Base-by-base conservation (phyloP, 2,797 vertebrate genomes). In the Muscicapa striata region DNA sequence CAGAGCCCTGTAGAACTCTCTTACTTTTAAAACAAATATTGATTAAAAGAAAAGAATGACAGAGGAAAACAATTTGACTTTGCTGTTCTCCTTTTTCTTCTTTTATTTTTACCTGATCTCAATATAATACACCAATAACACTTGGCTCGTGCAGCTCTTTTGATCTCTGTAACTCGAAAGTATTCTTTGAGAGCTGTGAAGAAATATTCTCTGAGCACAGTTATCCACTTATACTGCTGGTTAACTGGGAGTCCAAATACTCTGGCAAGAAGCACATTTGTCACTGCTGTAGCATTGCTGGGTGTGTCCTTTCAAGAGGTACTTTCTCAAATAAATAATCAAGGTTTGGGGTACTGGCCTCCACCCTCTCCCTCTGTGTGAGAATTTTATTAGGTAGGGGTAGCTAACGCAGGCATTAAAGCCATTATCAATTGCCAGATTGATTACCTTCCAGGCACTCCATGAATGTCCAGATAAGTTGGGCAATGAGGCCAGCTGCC, bases 11-110 rank as follows among this genome's bases (percentile, higher is more conserved):
- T 97, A 96, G 91, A 94, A 91, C 63, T 91, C 76, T 67, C 30
- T 68, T 96, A 38, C 36, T 93, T 84, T 90, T 88, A 52, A 76
- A 95, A 64, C 66, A 89, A 95, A 63, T 95, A 84, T 94, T 95
- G 96, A 77, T 78, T 88, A 94, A 91, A 90, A 70, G 24, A 87
- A 73, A 95, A 94, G 87, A 96, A 96, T 95, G 82, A 75, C 79
- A 92, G 43, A 91, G 17, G 66, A 87, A 95, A 94, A 95, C 78
- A 85, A 87, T 89, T 80, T 59, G 78, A 86, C 67, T 87, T 66
- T 34, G 1, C 58, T 61, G 20, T 78, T 86, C 90, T 84, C 36
- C 58, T 87, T 91, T 93, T 89, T 70, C 82, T 93, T 87, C 74
- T 87, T 89, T 92, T 87, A 77, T 89, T 83, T 82, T 38, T 85